Percentiles rank a stretch among this genome's conserved stretches.
phyloP scores from a whole-genome alignment of 2,797 vertebrate species.

The Taeniopygia guttata region DNA sequence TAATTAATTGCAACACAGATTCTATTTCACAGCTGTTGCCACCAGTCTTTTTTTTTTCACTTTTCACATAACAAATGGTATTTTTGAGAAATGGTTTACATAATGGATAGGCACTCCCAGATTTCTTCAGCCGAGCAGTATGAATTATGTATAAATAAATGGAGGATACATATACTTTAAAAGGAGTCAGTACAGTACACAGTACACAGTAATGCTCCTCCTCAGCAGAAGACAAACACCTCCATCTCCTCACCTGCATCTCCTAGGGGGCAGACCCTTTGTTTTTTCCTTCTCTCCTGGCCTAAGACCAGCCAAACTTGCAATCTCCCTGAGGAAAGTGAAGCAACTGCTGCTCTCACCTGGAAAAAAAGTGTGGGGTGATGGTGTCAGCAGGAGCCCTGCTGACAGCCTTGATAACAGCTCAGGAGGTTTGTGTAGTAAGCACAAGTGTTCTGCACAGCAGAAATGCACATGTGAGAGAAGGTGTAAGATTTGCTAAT shows the following conservation, averaged over 20 bases:
- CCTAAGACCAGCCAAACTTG: neutral
- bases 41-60: neutral
- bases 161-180: neutral
- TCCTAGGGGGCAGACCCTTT: neutral
- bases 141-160: constrained; percentile 15
- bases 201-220: fast-evolving
- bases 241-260: neutral
- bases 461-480: neutral
- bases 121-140: neutral
- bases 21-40: neutral
- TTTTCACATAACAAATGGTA: neutral
- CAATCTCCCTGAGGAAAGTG: neutral
- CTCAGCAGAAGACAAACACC: neutral
- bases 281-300: neutral
- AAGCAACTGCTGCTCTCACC: neutral
- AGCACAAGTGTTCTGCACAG: neutral
- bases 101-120: neutral
- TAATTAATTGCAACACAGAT: neutral
- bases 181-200: too few relatives aligned
- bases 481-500: neutral
- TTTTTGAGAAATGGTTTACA: constrained; percentile 13
- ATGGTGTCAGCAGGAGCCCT: neutral
- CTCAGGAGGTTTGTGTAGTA: neutral
- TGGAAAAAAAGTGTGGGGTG: neutral
- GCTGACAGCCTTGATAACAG: neutral